Conservation (phyloP, 2,888 invertebrate genomes). For the Trachelus iudaicus region DNA sequence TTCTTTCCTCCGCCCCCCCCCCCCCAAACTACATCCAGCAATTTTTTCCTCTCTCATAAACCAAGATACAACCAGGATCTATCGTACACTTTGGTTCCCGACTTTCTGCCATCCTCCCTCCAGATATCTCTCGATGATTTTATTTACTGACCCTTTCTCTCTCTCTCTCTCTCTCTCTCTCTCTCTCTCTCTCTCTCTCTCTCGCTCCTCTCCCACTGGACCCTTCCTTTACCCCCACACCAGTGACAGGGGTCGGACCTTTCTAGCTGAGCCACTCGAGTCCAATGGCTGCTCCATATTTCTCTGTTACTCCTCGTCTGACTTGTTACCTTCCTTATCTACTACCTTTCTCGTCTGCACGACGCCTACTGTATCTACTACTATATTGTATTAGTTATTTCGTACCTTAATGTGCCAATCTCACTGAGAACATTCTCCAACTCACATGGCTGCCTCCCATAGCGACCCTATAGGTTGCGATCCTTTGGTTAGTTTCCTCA, state of each 20-base stretch:
- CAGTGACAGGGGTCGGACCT: not conserved
- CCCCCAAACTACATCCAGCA: slow-evolving; percentile 10
- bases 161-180: not conserved
- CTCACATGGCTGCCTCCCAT: not conserved
- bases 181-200: too few relatives aligned
- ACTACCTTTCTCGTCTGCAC: not conserved
- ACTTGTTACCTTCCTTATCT: not conserved
- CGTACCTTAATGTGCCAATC: not conserved
- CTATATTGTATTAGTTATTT: not conserved
- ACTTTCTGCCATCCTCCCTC: not conserved
- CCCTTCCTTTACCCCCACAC: not conserved
- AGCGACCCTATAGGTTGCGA: not conserved
- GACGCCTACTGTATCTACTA: not conserved
- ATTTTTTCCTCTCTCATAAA: slow-evolving; percentile 5
- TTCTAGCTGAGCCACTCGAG: not conserved
- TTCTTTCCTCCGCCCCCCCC: slow-evolving; percentile 21
- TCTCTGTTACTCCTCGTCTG: not conserved
- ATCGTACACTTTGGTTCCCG: not conserved
- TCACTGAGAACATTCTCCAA: not conserved
- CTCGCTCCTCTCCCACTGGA: not conserved
- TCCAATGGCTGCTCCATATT: not conserved
- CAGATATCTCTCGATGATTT: not conserved
- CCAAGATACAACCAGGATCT: not conserved
- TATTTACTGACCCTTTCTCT: not conserved
- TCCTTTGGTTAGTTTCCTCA: not conserved